A percentile compares a stretch with the other conserved stretches of the same genome.
Evolutionary conservation across 2,113 vertebrate genomes (phyloP).

Genomic region (Eleginops maclovinus): DNA sequence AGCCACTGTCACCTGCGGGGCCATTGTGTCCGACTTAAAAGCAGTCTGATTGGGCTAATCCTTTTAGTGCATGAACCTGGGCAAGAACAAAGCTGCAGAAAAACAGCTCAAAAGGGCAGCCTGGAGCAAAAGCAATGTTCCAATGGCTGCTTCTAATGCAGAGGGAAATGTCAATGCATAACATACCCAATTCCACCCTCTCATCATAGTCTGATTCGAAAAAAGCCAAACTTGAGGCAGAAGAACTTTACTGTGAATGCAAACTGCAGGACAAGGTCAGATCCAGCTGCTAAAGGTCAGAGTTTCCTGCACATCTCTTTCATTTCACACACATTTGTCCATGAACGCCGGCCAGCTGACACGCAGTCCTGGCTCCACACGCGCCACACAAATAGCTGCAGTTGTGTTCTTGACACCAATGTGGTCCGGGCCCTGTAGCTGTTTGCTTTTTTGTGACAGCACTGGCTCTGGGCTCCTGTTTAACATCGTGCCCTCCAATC

Average conservation of each 20-base stretch:
- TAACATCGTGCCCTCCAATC: slow-evolving; percentile 60
- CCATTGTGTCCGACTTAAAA: not conserved
- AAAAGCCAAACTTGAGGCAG: too few species aligned
- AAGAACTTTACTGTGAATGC: not conserved
- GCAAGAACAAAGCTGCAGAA: slow-evolving; percentile 15
- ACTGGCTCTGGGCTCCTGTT: slow-evolving; percentile 54
- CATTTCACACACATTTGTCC: not conserved
- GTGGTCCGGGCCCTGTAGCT: slow-evolving; percentile 12
- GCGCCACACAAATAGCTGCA: not conserved
- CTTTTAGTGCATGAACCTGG: slow-evolving; percentile 10
- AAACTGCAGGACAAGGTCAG: not conserved
- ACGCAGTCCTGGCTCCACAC: not conserved
- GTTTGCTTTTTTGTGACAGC: slow-evolving; percentile 39
- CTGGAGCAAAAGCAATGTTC: slow-evolving; percentile 7
- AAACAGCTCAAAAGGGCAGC: not conserved
- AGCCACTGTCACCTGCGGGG: slow-evolving; percentile 22
- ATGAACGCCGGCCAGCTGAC: not conserved
- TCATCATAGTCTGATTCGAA: too few species aligned
- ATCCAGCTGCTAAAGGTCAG: slow-evolving; percentile 17
- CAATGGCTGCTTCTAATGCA: not conserved
- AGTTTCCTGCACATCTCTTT: too few species aligned
- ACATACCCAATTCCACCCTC: too few species aligned
- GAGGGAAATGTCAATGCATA: slow-evolving; percentile 20
- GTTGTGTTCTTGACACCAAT: slow-evolving; percentile 17
- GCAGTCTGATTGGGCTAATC: slow-evolving; percentile 11